These are phyloP conservation scores for Rhodinocichla rosea DNA, from an alignment of 2,113 vertebrate species.

Conservation along the genomic window DNA sequence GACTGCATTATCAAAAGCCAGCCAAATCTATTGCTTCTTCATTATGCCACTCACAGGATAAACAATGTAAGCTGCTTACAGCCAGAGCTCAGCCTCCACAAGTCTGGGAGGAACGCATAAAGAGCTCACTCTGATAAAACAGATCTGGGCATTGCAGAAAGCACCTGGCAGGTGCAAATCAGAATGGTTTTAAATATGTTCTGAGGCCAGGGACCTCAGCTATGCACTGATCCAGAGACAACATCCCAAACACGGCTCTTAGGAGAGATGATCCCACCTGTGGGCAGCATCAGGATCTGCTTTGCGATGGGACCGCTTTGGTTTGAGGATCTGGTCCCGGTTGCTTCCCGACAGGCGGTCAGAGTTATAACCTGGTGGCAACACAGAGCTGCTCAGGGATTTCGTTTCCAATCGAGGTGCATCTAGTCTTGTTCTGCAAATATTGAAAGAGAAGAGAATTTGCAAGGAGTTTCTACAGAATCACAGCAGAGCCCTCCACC, in stretches of 20 bases:
- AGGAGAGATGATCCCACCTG: slow-evolving; percentile 74
- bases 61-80: slow-evolving; percentile 62
- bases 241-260: neutral
- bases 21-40: slow-evolving; percentile 59
- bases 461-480: neutral
- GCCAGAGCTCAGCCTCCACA: slow-evolving; percentile 26
- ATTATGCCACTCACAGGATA: slow-evolving; percentile 61
- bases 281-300: slow-evolving; percentile 93
- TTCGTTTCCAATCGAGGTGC: slow-evolving; percentile 90
- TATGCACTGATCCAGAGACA: neutral
- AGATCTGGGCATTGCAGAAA: neutral
- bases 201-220: neutral
- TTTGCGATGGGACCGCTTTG: slow-evolving; percentile 93
- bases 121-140: neutral
- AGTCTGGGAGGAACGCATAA: neutral
- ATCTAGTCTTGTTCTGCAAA: slow-evolving; percentile 89
- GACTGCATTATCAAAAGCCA: slow-evolving; percentile 45
- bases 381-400: slow-evolving; percentile 76
- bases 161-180: neutral
- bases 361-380: slow-evolving; percentile 74
- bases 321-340: slow-evolving; percentile 85
- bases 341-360: slow-evolving; percentile 78
- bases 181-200: neutral
- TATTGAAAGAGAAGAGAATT: slow-evolving; percentile 17
- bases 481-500: neutral